phyloP scores from a whole-genome alignment of 2,113 vertebrate species.

The Bufo gargarizans region DNA sequence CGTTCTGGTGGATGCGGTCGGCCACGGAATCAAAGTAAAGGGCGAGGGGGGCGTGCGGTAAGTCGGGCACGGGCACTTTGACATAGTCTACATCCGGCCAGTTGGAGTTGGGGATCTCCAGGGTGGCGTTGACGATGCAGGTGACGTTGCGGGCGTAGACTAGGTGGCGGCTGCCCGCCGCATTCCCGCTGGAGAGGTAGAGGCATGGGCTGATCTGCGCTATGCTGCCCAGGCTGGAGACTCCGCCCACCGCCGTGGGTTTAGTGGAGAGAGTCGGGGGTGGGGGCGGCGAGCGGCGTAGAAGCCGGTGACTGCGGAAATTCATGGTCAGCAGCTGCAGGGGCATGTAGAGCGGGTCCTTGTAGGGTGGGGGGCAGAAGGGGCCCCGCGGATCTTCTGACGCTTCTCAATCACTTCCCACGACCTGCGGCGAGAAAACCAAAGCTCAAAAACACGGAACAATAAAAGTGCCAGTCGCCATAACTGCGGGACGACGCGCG shows the following conservation, averaged over 20 bases:
- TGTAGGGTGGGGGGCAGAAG: not conserved
- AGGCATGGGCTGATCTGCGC: constrained; percentile 63
- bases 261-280: constrained; percentile 41
- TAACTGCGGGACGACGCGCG: no score
- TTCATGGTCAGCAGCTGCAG: constrained; percentile 61
- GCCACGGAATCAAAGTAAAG: constrained; percentile 64
- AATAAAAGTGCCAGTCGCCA: not conserved
- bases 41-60: constrained; percentile 61
- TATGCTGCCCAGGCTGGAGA: constrained; percentile 56
- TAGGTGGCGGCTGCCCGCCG: constrained; percentile 57
- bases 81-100: constrained; percentile 64
- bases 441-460: not conserved
- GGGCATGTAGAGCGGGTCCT: not conserved
- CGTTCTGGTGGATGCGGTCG: constrained; percentile 60
- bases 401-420: not conserved
- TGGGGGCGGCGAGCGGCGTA: constrained; percentile 52
- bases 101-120: constrained; percentile 61
- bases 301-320: constrained; percentile 56
- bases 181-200: constrained; percentile 61
- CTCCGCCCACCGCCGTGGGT: not conserved
- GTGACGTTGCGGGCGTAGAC: constrained; percentile 61
- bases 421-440: not conserved
- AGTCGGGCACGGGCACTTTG: constrained; percentile 61
- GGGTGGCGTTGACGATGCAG: constrained; percentile 62
- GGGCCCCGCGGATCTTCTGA: not conserved